phyloP scores from a whole-genome alignment of 2,888 invertebrate genomes.

The Diabrotica balteata region DNA sequence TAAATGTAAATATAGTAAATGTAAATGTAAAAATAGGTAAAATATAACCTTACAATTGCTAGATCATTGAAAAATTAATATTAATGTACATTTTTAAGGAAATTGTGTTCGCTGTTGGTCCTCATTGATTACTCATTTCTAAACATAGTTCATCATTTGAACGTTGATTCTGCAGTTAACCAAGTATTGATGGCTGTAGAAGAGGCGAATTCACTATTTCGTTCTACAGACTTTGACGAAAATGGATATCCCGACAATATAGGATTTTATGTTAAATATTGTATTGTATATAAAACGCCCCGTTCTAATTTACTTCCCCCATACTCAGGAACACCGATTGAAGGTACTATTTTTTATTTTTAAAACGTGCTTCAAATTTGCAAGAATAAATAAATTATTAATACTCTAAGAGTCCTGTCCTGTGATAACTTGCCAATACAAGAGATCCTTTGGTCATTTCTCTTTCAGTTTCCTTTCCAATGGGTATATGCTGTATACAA shows the following conservation, averaged over 20 bases:
- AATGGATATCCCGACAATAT: constrained; percentile 66
- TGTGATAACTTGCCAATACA: no score
- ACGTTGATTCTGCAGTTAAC: constrained; percentile 60
- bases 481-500: no score
- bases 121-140: constrained; percentile 63
- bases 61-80: no score
- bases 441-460: no score
- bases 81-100: constrained; percentile 39
- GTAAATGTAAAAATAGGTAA: no score
- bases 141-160: constrained; percentile 61
- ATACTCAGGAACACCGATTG: constrained; percentile 50
- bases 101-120: constrained; percentile 61
- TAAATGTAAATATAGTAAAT: no score
- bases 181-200: constrained; percentile 63
- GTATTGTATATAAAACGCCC: constrained; percentile 60
- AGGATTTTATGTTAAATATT: constrained; percentile 64
- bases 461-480: no score
- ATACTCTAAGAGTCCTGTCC: no score
- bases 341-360: constrained; percentile 58
- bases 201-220: constrained; percentile 64
- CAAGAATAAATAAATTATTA: no score
- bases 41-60: no score
- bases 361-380: no score
- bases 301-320: constrained; percentile 59
- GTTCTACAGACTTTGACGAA: constrained; percentile 65